A percentile compares a stretch with the other conserved stretches of the same genome.
These are phyloP conservation scores for Tupiocoris notatus DNA, from an alignment of 2,888 invertebrate genomes.

Conservation along the genomic window DNA sequence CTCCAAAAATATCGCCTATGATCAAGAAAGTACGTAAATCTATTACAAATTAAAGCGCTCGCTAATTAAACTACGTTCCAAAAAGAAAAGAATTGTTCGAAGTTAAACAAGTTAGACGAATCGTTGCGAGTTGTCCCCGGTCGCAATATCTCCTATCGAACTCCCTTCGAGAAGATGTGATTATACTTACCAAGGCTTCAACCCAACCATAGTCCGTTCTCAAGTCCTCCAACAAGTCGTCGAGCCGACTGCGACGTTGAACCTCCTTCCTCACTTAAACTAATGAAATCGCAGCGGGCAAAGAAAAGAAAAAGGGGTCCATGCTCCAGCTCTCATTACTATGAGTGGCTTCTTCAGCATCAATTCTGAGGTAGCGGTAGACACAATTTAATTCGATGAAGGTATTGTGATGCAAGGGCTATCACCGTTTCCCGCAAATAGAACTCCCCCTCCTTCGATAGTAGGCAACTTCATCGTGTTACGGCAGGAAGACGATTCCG, in stretches of 20 bases:
- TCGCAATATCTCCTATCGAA: no score
- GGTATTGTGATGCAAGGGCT: constrained; percentile 32
- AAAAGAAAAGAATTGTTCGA: no score
- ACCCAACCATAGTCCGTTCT: background rate
- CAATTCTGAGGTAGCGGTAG: background rate
- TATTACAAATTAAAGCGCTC: no score
- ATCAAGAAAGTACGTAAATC: no score
- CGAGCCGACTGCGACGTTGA: background rate
- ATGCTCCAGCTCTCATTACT: constrained; percentile 12
- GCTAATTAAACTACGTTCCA: no score
- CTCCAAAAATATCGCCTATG: no score
- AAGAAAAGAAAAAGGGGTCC: constrained; percentile 21
- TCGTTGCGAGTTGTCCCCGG: no score
- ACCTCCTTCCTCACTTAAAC: constrained; percentile 27
- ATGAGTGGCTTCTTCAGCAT: background rate
- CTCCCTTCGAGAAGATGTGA: background rate
- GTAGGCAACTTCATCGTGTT: background rate
- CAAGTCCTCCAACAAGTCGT: background rate
- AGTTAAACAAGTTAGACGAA: no score
- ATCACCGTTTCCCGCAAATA: constrained; percentile 11
- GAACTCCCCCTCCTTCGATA: background rate
- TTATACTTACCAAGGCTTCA: background rate
- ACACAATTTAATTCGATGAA: constrained; percentile 22
- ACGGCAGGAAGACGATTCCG: background rate
- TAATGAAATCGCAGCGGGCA: constrained; percentile 29